Evolutionary conservation across 2,888 invertebrate genomes (phyloP), one percentile per base, ranked within the genome.

Genomic region (Crepidodera aurea): DNA sequence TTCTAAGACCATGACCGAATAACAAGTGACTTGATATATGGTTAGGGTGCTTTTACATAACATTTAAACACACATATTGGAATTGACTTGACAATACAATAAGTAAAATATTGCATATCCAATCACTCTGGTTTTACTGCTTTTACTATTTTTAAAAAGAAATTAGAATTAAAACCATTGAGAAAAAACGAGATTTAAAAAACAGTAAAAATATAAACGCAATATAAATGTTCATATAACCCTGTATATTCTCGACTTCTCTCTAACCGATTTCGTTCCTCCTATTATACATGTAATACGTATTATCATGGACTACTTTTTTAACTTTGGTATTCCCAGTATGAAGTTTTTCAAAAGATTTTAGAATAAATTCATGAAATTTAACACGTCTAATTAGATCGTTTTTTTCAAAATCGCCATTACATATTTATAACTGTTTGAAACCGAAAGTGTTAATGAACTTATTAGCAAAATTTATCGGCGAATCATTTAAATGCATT

Each of bases 231-330:
- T n/a, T n/a, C n/a, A n/a, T n/a, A n/a, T n/a, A n/a, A 16, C 54
- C 54, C 27, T 22, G 54, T 62, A 62, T 39, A 56, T 54, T 53
- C 57, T 54, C 32, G 61, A 39, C 34, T 57, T 51, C 40, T 54
- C 51, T 63, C 56, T 32, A 57, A 57, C 60, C 55, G 62, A 51
- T 63, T 59, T 40, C 48, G 55, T 34, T 59, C 57, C 55, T 51
- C 46, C 32, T 37, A 22, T 55, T 50, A 44, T 37, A 56, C 37
- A 44, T 44, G 58, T 61, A 61, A 58, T 56, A 50, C 59, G 2
- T 16, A 65, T 65, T 60, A 55, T 51, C 42, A 40, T 32, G 46
- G 55, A 51, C 55, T 51, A 56, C 55, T 65, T 61, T 65, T 64
- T 61, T 19, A 44, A 16, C 42, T n/a, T 15, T 13, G 40, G 58